These are phyloP conservation scores for Trogon melanurus DNA, from an alignment of 2,113 vertebrate species.

Conservation along the genomic window DNA sequence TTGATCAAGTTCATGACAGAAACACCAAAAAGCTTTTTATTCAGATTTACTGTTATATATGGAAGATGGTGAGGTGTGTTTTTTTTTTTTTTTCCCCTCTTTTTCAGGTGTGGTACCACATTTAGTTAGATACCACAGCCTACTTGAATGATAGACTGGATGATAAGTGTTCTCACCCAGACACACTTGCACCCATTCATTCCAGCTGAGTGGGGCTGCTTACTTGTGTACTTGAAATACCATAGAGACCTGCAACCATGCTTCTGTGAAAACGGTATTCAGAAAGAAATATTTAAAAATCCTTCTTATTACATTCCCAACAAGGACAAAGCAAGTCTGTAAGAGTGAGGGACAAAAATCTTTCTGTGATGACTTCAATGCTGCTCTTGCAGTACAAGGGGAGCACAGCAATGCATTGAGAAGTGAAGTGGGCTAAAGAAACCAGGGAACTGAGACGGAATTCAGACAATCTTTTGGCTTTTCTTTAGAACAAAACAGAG, in stretches of 20 bases:
- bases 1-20: not conserved
- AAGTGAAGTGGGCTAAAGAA: not conserved
- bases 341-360: not conserved
- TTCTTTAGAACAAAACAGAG: not conserved
- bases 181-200: too few species aligned
- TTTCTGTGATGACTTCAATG: not conserved
- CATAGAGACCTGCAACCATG: fast-evolving
- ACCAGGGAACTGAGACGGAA: not conserved
- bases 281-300: not conserved
- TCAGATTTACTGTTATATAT: not conserved
- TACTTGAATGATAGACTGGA: not conserved
- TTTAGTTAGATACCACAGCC: not conserved
- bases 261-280: not conserved
- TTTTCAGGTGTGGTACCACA: fast-evolving
- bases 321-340: not conserved
- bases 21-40: not conserved
- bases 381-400: not conserved
- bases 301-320: not conserved
- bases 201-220: not conserved
- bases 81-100: not conserved
- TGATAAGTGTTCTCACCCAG: not conserved
- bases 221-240: not conserved
- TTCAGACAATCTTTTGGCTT: not conserved
- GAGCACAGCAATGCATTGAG: not conserved
- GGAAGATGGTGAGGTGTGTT: not conserved